These are phyloP conservation scores for Caenorhabditis latens DNA, from an alignment of 1,140 invertebrate species.

Conservation along the genomic window DNA sequence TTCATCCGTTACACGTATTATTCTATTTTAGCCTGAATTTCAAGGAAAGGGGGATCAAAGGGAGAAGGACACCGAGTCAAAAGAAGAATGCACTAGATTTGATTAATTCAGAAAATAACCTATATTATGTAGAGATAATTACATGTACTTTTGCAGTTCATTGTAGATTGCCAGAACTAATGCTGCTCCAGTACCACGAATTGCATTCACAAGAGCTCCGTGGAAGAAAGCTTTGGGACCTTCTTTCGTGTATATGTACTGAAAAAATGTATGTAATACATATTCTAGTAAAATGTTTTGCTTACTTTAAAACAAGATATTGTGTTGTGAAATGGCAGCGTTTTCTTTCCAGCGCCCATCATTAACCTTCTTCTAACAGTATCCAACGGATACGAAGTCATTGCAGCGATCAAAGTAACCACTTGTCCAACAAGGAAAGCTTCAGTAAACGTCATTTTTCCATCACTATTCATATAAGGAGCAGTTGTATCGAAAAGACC, in stretches of 20 bases:
- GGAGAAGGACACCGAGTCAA: background rate
- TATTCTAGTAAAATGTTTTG: background rate
- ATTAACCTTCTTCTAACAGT: conserved; percentile 79
- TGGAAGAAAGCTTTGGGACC: conserved; percentile 80
- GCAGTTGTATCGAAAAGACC: conserved; percentile 78
- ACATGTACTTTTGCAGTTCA: conserved; percentile 79
- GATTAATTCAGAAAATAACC: background rate
- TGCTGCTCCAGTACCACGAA: conserved; percentile 81
- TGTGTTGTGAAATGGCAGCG: conserved; percentile 79
- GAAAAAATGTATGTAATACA: conserved; percentile 82
- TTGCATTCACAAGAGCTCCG: conserved; percentile 81
- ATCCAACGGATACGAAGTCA: conserved; percentile 81
- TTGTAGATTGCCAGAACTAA: conserved; percentile 81
- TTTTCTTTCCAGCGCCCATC: conserved; percentile 81
- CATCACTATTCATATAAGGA: conserved; percentile 63
- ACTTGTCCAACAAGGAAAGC: conserved; percentile 66
- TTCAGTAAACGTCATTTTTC: conserved; percentile 60
- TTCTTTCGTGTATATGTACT: conserved; percentile 80
- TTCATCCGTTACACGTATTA: background rate
- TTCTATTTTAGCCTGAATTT: conserved; percentile 8
- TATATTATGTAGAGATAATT: background rate
- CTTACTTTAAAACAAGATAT: conserved; percentile 78
- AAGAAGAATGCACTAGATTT: conserved; percentile 11
- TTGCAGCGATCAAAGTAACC: conserved; percentile 80
- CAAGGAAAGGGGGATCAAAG: background rate